Conservation (phyloP, 2,888 invertebrate genomes). For the Deroplatys truncata region DNA sequence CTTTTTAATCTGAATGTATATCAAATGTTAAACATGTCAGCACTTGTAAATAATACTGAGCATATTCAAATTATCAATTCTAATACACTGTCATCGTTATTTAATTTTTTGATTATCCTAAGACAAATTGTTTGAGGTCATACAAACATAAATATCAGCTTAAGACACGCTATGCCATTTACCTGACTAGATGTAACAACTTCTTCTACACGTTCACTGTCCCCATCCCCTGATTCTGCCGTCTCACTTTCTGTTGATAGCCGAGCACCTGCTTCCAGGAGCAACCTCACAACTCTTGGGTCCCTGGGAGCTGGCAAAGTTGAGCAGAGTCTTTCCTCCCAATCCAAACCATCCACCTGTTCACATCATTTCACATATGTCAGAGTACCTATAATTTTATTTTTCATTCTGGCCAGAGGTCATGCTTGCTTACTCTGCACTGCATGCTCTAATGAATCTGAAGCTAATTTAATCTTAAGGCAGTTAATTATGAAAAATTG, state of each 20-base stretch:
- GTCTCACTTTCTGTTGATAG: constrained; percentile 32
- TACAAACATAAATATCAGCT: no score
- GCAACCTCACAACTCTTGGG: constrained; percentile 63
- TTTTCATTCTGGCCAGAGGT: background rate
- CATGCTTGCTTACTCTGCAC: background rate
- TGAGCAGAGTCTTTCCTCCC: constrained; percentile 1
- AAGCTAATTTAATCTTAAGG: background rate
- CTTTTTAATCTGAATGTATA: no score
- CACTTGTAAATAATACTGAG: no score
- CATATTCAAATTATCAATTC: no score
- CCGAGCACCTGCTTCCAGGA: constrained; percentile 71
- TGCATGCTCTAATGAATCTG: background rate
- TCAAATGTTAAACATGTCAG: no score
- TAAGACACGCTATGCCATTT: background rate
- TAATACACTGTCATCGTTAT: no score
- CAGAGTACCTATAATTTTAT: background rate
- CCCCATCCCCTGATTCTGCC: background rate
- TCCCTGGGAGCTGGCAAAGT: constrained; percentile 43
- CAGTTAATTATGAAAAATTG: background rate
- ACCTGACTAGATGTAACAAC: constrained; percentile 46
- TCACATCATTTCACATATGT: background rate
- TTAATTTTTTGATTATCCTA: no score
- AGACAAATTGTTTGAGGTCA: no score
- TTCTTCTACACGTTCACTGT: constrained; percentile 37
- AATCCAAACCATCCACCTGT: constrained; percentile 9